Base-by-base conservation (phyloP, 2,797 vertebrate genomes). In the Oophaga sylvatica region DNA sequence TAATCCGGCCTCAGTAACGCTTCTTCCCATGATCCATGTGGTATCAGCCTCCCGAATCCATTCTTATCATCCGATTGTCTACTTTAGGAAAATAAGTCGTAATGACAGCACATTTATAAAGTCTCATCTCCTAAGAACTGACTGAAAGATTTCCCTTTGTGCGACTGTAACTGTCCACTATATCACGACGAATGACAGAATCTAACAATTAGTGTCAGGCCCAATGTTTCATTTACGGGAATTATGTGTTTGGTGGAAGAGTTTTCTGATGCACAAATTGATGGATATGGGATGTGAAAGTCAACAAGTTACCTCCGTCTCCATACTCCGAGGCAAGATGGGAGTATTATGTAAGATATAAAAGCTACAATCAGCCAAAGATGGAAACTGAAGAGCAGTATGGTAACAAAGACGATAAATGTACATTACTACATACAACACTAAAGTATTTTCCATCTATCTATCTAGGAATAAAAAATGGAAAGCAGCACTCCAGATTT, bases 101-200 rank as follows among this genome's bases (percentile, higher is more conserved):
- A 84, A 75, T 75, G 82, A 75, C 82, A 75, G 48, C 63, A 56
- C 81, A 68, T 73, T 83, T 83, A 17, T 73, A 15, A 83, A 83
- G 81, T 41, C 81, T 59, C 67, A 60, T 70, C 62, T 82, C 80
- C 11, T 16, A 45, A 56, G 68, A 57, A 35, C 8, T n/a, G 65
- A 71, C 48, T n/a, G 48, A 1, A 17, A 31, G 17, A 62, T 60
- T 10, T 60, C 67, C 35, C 68, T 59, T 70, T 71, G 81, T 75
- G 68, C 56, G 60, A 26, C 82, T 57, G 67, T 71, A 57, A 31
- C 81, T 70, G 82, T 84, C 82, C 82, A 41, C 82, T 84, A 60
- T 19, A 73, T 75, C 82, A 75, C 68, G 59, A 35, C 17, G 81
- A 83, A 26, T 83, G 81, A 73, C 68, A 84, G 56, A n/a, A 57